phyloP scores from a whole-genome alignment of 2,888 invertebrate genomes.

The Pseudococcus longispinus region DNA sequence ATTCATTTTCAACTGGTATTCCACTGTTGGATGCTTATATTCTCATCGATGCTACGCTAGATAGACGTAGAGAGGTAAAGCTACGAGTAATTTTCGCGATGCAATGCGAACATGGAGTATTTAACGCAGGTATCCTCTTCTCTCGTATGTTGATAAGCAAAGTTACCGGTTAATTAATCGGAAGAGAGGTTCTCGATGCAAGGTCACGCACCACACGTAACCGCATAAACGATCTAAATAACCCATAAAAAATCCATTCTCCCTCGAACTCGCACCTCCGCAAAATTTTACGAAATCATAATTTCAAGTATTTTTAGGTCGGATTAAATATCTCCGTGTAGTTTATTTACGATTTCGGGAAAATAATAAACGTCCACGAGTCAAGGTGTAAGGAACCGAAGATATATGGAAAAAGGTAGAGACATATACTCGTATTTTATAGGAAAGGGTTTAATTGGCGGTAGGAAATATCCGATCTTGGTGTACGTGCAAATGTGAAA shows the following conservation, averaged over 20 bases:
- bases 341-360: not conserved
- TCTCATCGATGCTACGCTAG: not conserved
- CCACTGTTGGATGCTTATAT: not conserved
- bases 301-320: not conserved
- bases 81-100: not conserved
- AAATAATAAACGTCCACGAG: not conserved
- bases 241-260: not conserved
- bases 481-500: not conserved
- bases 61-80: not conserved
- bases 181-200: not conserved
- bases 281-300: not conserved
- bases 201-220: not conserved
- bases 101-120: not conserved
- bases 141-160: not conserved
- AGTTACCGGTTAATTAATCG: slow-evolving; percentile 4
- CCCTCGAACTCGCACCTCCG: not conserved
- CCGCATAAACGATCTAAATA: not conserved
- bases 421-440: not conserved
- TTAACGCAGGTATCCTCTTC: not conserved
- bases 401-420: not conserved
- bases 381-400: not conserved
- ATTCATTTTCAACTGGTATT: not conserved
- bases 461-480: slow-evolving; percentile 1
- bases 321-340: not conserved
- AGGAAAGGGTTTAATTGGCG: not conserved